Percentiles rank a stretch among this genome's conserved stretches.
Conservation (phyloP, 2,797 vertebrate genomes). For the Capromys pilorides region DNA sequence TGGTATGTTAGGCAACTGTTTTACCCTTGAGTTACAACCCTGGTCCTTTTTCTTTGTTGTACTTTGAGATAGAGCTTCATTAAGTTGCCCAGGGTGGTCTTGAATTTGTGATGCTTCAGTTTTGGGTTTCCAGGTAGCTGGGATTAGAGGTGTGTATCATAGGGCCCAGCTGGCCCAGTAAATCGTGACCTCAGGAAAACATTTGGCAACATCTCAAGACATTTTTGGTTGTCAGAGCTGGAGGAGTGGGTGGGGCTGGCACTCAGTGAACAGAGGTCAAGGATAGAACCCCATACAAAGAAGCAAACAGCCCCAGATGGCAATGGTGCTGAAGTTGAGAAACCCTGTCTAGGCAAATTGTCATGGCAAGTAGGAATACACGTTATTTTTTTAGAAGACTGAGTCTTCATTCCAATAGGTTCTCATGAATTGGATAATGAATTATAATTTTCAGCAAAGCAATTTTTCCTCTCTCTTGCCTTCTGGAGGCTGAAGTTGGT, state of each 20-base stretch:
- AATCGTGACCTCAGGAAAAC: not conserved
- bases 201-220: not conserved
- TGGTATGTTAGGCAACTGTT: not conserved
- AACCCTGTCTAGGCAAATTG: slow-evolving; percentile 16
- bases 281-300: not conserved
- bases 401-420: slow-evolving; percentile 1
- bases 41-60: not conserved
- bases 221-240: not conserved
- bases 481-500: slow-evolving; percentile 6
- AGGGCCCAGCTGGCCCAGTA: not conserved
- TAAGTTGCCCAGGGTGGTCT: not conserved
- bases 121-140: not conserved
- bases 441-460: slow-evolving; percentile 42
- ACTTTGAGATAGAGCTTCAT: not conserved
- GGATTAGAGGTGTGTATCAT: not conserved
- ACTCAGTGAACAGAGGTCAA: not conserved
- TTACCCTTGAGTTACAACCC: not conserved
- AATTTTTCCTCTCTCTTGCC: slow-evolving; percentile 25
- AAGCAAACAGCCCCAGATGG: not conserved
- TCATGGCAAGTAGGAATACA: not conserved
- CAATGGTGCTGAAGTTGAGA: not conserved
- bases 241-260: not conserved
- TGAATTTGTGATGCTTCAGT: not conserved
- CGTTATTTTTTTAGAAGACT: not conserved
- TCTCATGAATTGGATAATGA: slow-evolving; percentile 46